Evolutionary conservation across 2,113 vertebrate genomes (phyloP).

Genomic region (Pelobates fuscus): DNA sequence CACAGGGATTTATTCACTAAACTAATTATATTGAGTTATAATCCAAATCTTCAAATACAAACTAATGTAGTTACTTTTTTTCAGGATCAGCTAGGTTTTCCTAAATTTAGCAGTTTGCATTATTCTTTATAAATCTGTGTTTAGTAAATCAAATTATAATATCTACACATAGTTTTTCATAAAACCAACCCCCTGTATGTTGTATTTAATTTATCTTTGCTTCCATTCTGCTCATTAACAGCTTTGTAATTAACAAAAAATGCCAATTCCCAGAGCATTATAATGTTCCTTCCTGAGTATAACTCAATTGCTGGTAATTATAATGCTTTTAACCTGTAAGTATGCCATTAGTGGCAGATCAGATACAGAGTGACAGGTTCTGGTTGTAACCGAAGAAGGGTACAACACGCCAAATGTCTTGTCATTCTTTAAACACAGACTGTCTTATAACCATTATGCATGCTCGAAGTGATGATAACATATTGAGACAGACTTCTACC

Average conservation of each 20-base stretch:
- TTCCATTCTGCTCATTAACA: conserved; percentile 17
- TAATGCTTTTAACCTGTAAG: background rate
- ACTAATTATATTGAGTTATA: too few relatives aligned
- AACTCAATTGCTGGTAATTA: conserved; percentile 19
- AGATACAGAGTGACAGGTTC: background rate
- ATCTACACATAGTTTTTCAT: conserved; percentile 16
- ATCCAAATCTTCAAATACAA: too few relatives aligned
- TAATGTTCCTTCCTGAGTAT: conserved; percentile 7
- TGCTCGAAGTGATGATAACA: background rate
- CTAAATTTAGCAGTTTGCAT: too few relatives aligned
- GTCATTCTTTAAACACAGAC: background rate
- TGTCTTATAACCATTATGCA: background rate
- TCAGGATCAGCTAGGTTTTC: too few relatives aligned
- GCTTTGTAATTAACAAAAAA: conserved; percentile 26
- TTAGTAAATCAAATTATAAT: too few relatives aligned
- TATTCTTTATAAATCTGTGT: too few relatives aligned
- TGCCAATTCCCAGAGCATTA: conserved; percentile 21
- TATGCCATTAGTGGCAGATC: background rate
- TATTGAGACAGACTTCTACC: background rate
- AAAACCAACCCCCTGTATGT: conserved; percentile 9
- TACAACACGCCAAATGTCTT: background rate
- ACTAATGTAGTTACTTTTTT: too few relatives aligned
- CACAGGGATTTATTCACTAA: too few relatives aligned
- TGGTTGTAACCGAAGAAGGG: background rate
- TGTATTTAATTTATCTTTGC: conserved; percentile 13